Evolutionary conservation across 23 tunicate species (phyloP), one percentile per base, ranked within the genome.

Genomic region (Oikopleura vanhoeffeni): DNA sequence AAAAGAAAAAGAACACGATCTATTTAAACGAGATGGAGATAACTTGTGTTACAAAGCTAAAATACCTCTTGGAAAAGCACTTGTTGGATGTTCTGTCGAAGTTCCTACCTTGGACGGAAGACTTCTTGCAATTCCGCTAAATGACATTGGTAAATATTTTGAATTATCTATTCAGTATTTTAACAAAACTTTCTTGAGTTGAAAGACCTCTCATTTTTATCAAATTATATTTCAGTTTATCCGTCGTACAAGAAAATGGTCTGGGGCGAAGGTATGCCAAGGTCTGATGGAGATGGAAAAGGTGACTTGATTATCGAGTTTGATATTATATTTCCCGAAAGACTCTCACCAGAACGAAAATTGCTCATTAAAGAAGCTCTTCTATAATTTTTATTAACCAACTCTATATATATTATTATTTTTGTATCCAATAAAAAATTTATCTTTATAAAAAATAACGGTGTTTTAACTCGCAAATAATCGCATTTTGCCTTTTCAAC

Each of bases 31-130:
- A 40, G 49, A 76, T 1, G 91, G 89, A 39, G 88, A 93, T 57
- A 85, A 93, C 84, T 85, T 93, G 75, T 87, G 88, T 33, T 93
- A 86, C 57, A 87, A 88, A 34, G 91, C 98, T 0, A 93, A 90
- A 82, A 90, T 93, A 42, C 91, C 98, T 2, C 94, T 93, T 57
- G 98, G 98, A 41, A 90, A 93, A 83, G 94, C 98, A 41, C 88
- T 93, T 13, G 91, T 93, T 67, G 98, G 98, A 39, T 93, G 98
- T 88, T 86, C 91, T 85, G 91, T 93, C 41, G 98, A 93, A 76
- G 94, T 93, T 27, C 94, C 98, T 40, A 93, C 98, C 34, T 88
- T 93, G 0, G 98, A 93, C 83, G 98, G 98, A 41, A 86, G 98
- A 82, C 86, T 93, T 0, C 87, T 93, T 57, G 88, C 91, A 87